Base-by-base conservation (phyloP, 2,797 vertebrate species). In the Aphelocoma californica region DNA sequence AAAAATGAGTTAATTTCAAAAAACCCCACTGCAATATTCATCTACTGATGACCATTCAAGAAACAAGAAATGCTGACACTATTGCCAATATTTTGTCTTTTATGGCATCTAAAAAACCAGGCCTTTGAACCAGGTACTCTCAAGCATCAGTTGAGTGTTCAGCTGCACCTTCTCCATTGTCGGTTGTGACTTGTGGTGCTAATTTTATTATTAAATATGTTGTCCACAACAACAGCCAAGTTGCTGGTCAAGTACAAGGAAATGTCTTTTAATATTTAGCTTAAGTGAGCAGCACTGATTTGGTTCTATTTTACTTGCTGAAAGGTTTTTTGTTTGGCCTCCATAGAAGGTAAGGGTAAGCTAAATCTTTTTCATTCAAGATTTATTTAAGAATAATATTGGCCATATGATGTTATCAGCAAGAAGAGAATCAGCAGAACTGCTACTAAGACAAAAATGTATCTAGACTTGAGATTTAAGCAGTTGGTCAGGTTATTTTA, bases 401-500 rank as follows among this genome's bases (percentile, higher is more conserved):
- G 70, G 36, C 56, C 14, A 28, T 50, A 20, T 23, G 58, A 81
- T 66, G 9, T 38, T 78, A 47, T 78, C 53, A 65, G 62, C 53
- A 67, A 88, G 38, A 23, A 54, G 24, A 57, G 67, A 73, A 85
- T 87, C 51, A 69, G 57, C n/a, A 40, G 34, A 60, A 50, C 40
- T 94, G 53, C 77, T 65, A 20, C 44, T 62, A 19, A 75, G 75
- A 62, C 48, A 66, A 78, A 92, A 92, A 71, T 40, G 11, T 32
- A 58, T 70, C 12, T 25, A 66, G 15, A 45, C 31, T 75, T 81
- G 66, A 81, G 40, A 23, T 65, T 82, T 88, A 45, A 86, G 66
- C 73, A 75, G 19, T 94, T 90, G 71, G 19, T 44, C 36, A 69
- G 44, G 50, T 88, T 93, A 86, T 94, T 95, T 94, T 88, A 80